Evolutionary conservation across 2,888 invertebrate genomes (phyloP).

Genomic region (Cinara cedri): DNA sequence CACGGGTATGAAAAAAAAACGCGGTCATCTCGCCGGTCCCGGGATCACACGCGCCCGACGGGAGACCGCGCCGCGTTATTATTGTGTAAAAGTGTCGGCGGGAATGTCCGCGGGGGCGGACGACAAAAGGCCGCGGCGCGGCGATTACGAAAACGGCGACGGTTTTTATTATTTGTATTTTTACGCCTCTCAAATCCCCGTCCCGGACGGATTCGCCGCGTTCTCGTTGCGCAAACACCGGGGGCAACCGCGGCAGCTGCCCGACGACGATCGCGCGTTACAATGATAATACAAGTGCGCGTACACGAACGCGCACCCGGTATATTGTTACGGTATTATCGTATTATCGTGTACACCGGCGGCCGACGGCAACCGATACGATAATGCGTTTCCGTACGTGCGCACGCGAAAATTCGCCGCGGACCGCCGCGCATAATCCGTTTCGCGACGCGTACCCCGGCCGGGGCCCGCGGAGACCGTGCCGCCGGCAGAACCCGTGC

Average conservation of each 20-base stretch:
- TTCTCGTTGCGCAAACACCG: slow-evolving; percentile 44
- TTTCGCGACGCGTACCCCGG: no score
- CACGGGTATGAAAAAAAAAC: not conserved
- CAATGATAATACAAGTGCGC: not conserved
- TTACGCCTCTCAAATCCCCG: slow-evolving; percentile 23
- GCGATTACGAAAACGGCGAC: no score
- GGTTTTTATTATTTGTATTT: no score
- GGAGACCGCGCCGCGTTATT: slow-evolving; percentile 24
- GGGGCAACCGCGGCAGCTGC: no score
- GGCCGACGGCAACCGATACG: no score
- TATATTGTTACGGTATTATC: not conserved
- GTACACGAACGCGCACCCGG: no score
- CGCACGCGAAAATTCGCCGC: slow-evolving; percentile 6
- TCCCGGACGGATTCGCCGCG: slow-evolving; percentile 53
- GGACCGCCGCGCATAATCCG: not conserved
- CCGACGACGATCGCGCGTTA: no score
- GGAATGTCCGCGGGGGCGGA: not conserved
- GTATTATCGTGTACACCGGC: not conserved
- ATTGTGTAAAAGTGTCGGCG: no score
- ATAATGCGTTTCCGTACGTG: no score
- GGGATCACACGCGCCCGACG: not conserved
- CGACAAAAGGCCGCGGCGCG: slow-evolving; percentile 3
- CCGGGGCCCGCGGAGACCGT: no score
- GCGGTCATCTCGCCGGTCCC: slow-evolving; percentile 34
- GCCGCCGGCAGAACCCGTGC: no score